Evolutionary conservation across 2,888 invertebrate genomes (phyloP), one percentile per base, ranked within the genome.

Genomic region (Lycia hirtaria): DNA sequence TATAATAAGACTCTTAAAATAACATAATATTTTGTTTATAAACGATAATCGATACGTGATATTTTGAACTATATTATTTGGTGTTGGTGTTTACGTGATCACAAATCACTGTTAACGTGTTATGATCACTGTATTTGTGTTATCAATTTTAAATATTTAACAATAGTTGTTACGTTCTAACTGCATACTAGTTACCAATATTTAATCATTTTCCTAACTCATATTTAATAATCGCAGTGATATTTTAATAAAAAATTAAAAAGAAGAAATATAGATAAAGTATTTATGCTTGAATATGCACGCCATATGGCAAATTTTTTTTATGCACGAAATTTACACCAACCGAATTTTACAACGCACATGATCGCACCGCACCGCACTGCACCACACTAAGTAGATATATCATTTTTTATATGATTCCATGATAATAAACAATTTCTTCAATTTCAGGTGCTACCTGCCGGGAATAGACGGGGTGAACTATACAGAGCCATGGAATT

Each of bases 361-460:
- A 49, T 19, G 35, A 24, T 37, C 35, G 44, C 53, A 55, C 33
- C 35, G 33, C 50, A 55, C 47, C 52, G 52, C 57, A 66, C 37
- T 43, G 43, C 56, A 63, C 56, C 53, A 49, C 62, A 67, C 61
- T 62, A 64, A n/a, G n/a, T 69, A 68, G 6, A 56, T 22, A n/a
- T 24, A n/a, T 3, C 2, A 17, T 30, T 24, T 14, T 22, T 14
- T 24, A 19, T 9, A 4, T 37, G n/a, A 38, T 19, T 22, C 9
- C 7, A 33, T 28, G 12, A 44, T 68, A 43, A 58, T 48, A 2
- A 58, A 15, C 35, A 43, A 35, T 52, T 51, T 57, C n/a, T 64
- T 17, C 38, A 60, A 69, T 93, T 93, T 68, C 92, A 94, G 94
- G 80, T 94, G 94, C 76, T 84, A 83, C 64, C 83, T 94, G 64